These are phyloP conservation scores for Meleagris gallopavo DNA, from an alignment of 2,113 vertebrate genomes.

Conservation along the genomic window DNA sequence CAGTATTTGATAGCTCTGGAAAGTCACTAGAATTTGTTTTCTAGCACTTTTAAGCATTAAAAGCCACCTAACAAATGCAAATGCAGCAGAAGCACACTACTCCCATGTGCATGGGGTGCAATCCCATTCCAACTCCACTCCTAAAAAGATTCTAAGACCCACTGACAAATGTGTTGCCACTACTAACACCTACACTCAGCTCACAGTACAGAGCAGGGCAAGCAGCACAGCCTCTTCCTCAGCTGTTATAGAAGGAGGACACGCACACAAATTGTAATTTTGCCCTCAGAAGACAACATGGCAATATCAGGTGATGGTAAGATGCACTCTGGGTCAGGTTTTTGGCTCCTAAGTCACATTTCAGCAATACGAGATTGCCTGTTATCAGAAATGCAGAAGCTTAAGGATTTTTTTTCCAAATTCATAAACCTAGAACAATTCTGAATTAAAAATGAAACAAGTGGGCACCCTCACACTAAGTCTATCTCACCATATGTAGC, in stretches of 20 bases:
- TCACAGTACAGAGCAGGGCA: background rate
- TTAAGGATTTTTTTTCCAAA: background rate
- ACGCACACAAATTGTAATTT: background rate
- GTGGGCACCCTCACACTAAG: background rate
- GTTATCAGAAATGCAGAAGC: background rate
- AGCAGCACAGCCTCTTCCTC: background rate
- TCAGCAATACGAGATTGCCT: background rate
- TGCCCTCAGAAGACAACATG: background rate
- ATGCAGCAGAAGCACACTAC: background rate
- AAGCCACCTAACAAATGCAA: background rate
- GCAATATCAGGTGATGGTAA: background rate
- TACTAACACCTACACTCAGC: background rate
- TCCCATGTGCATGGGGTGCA: background rate
- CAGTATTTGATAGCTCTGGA: accelerated
- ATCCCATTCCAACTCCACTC: background rate
- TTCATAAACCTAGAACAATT: background rate
- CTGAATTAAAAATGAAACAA: background rate
- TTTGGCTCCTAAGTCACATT: background rate
- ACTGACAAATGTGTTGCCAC: background rate
- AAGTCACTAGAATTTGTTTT: background rate
- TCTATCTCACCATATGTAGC: background rate
- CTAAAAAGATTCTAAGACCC: background rate
- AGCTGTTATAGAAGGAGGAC: background rate
- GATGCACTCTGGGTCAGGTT: background rate
- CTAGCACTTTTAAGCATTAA: background rate